phyloP scores from a whole-genome alignment of 2,113 vertebrate species.

The Malurus cyaneus region DNA sequence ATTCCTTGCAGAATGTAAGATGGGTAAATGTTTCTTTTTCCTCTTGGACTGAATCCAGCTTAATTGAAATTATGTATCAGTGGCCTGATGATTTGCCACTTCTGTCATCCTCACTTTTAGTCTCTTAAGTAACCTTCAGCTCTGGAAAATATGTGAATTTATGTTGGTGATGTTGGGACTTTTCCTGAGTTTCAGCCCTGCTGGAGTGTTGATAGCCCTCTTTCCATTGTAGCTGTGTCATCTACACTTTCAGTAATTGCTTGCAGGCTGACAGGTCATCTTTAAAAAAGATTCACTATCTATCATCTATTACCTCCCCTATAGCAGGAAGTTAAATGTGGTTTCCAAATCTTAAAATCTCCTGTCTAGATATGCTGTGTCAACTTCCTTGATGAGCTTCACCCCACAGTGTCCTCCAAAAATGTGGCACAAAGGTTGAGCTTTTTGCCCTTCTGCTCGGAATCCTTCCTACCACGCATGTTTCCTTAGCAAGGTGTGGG shows the following conservation, averaged over 20 bases:
- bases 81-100: not conserved
- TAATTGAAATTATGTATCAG: too few relatives aligned
- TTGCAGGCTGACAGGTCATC: not conserved
- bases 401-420: not conserved
- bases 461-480: not conserved
- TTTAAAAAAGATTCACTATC: not conserved
- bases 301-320: not conserved
- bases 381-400: not conserved
- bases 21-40: not conserved
- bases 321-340: not conserved
- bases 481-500: not conserved
- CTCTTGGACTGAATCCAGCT: not conserved
- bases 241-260: not conserved
- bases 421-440: not conserved
- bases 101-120: not conserved
- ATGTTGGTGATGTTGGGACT: not conserved
- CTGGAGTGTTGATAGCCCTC: not conserved
- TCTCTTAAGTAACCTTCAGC: not conserved
- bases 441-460: not conserved
- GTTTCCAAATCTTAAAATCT: conserved; percentile 1
- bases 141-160: not conserved
- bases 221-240: not conserved
- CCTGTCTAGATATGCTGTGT: not conserved
- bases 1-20: not conserved
- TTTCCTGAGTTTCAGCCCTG: not conserved